phyloP scores from a whole-genome alignment of 2,797 vertebrate species.

The Pteronotus mesoamericanus region DNA sequence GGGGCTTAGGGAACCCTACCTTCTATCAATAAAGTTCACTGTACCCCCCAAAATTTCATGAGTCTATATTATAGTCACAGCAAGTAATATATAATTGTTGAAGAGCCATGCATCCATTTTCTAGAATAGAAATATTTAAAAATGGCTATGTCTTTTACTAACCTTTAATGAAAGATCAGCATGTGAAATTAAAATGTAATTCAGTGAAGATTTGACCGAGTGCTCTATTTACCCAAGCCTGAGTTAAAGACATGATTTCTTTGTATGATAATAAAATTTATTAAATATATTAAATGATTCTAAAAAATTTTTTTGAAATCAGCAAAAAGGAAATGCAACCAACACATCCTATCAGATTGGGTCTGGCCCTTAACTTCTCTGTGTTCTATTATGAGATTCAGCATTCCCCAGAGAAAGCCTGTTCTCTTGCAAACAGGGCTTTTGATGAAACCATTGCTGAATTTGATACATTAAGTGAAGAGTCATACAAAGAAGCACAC shows the following conservation, averaged over 20 bases:
- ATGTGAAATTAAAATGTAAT: background rate
- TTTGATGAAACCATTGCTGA: constrained; percentile 96
- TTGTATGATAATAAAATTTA: background rate
- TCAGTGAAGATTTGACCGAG: background rate
- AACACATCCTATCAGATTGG: constrained; percentile 96
- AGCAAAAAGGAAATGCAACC: constrained; percentile 93
- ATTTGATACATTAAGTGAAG: constrained; percentile 95
- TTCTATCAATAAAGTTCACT: too few relatives aligned
- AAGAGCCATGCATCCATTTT: background rate
- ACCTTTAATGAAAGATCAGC: background rate
- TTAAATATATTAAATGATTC: background rate
- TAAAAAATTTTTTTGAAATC: constrained; percentile 83
- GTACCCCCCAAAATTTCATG: background rate
- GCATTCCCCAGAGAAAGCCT: constrained; percentile 90
- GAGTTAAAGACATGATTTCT: background rate
- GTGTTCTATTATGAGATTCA: constrained; percentile 98
- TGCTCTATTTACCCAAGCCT: background rate
- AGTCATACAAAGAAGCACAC: constrained; percentile 98
- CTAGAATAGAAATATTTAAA: background rate
- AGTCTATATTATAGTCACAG: background rate
- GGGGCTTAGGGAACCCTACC: too few relatives aligned
- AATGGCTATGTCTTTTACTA: background rate
- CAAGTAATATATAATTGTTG: background rate
- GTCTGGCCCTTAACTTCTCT: constrained; percentile 97
- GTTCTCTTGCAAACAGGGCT: constrained; percentile 92